Evolutionary conservation across 2,797 vertebrate species (phyloP), one percentile per base, ranked within the genome.

Genomic region (Diplodus sargus): DNA sequence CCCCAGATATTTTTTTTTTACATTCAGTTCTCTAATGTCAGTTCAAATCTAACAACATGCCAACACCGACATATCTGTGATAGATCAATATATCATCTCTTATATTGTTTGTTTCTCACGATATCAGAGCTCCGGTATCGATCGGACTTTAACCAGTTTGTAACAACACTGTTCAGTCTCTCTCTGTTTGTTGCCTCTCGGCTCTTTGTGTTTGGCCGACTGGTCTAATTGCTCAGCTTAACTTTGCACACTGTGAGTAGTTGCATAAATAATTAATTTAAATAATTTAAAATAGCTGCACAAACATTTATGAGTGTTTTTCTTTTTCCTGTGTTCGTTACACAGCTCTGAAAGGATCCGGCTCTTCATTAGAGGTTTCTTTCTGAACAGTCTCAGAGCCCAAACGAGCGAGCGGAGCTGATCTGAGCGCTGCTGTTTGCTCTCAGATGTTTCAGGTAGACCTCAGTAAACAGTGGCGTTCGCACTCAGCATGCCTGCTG

Each of bases 391-490:
- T 20, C 39, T 69, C 70, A 65, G 53, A 79, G 62, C 53, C 16
- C 42, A 42, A 43, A 67, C 58, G 47, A 34, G 28, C 34, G 30
- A 45, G 68, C 48, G 15, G 45, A 5, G 18, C 34, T 66, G 49
- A 12, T 8, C 34, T 14, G 51, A 75, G 62, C 48, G 15, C 70
- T 68, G 82, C 70, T 62, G 72, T 76, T 82, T 63, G 78, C 70
- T 69, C 56, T 86, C 58, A 73, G 56, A 42, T 76, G 88, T 78
- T 78, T 94, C 94, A 95, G 95, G 88, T 96, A 94, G 93, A 91
- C 93, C 94, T 96, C 94, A 89, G 96, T 95, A 96, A 95, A 95
- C 90, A 94, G 94, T 94, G 94, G 95, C 94, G 90, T 94, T 95
- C 93, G 91, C 94, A 93, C 93, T 94, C 94, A 95, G 94, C 93